Conservation (phyloP, 92 coral and sea anemone species). For the Epizoanthus stellaris region DNA sequence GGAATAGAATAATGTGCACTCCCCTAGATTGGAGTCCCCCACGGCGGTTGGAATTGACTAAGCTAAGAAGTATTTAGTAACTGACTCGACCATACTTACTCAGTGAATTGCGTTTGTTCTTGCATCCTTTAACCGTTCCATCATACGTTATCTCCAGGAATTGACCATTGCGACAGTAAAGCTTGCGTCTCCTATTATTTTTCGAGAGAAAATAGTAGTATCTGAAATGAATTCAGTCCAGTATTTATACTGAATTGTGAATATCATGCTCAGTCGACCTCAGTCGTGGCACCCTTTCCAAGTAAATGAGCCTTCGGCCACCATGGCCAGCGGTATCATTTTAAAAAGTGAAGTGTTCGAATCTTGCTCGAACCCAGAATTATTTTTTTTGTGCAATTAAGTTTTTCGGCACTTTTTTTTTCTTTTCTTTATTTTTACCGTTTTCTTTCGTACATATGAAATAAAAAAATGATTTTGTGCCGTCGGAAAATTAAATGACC, state of each 20-base stretch:
- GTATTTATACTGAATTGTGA: too few relatives aligned
- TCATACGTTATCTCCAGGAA: slow-evolving; percentile 55
- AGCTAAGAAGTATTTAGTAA: too few relatives aligned
- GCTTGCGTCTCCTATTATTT: slow-evolving; percentile 41
- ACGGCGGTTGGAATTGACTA: too few relatives aligned
- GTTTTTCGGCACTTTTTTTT: neutral
- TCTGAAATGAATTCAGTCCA: neutral
- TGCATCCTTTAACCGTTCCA: slow-evolving; percentile 58
- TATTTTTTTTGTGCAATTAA: neutral
- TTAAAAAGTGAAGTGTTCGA: neutral
- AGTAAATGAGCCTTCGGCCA: neutral
- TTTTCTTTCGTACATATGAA: neutral
- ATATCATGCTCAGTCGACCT: too few relatives aligned
- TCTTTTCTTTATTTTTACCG: neutral
- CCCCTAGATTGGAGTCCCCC: too few relatives aligned
- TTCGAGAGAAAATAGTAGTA: neutral
- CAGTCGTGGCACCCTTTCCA: too few relatives aligned
- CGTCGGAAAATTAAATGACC: too few relatives aligned
- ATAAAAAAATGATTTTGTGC: neutral
- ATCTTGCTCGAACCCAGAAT: neutral
- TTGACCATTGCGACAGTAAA: slow-evolving; percentile 59
- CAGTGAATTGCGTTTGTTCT: slow-evolving; percentile 47
- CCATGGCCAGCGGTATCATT: neutral
- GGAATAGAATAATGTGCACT: too few relatives aligned
- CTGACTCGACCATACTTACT: slow-evolving; percentile 39